Evolutionary conservation across 2,113 vertebrate genomes (phyloP).

Genomic region (Hippoglossus stenolepis): DNA sequence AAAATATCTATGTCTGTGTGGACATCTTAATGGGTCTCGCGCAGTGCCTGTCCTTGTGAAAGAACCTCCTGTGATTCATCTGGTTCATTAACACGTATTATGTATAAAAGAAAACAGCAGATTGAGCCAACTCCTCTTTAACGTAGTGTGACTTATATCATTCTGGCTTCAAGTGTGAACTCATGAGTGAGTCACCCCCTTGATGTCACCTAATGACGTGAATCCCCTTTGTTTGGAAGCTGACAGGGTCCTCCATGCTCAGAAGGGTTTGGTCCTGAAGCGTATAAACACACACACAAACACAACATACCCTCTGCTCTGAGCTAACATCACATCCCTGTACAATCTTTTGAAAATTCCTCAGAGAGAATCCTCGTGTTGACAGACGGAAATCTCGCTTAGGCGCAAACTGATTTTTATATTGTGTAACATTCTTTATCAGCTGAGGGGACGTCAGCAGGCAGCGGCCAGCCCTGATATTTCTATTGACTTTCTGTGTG

Average conservation of each 20-base stretch:
- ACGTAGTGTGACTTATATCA: neutral
- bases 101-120: neutral
- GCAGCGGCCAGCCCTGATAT: conserved; percentile 9
- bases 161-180: conserved; percentile 2
- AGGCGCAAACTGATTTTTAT: conserved; percentile 38
- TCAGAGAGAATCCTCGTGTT: conserved; percentile 12
- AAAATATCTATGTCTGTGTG: too few species aligned
- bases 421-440: conserved; percentile 49
- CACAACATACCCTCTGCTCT: conserved; percentile 2
- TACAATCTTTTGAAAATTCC: conserved; percentile 15
- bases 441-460: conserved; percentile 44
- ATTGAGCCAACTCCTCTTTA: neutral
- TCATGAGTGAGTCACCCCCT: conserved; percentile 18
- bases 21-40: neutral
- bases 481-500: conserved; percentile 11
- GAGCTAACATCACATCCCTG: conserved; percentile 15
- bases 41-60: neutral
- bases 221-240: neutral
- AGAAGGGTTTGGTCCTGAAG: neutral
- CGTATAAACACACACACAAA: neutral
- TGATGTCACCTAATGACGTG: neutral
- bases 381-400: conserved; percentile 25
- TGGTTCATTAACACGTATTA: neutral
- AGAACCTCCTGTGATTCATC: neutral
- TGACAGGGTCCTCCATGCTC: neutral